Evolutionary conservation across 1,140 invertebrate genomes (phyloP).

Genomic region (Agrypnia vestita): DNA sequence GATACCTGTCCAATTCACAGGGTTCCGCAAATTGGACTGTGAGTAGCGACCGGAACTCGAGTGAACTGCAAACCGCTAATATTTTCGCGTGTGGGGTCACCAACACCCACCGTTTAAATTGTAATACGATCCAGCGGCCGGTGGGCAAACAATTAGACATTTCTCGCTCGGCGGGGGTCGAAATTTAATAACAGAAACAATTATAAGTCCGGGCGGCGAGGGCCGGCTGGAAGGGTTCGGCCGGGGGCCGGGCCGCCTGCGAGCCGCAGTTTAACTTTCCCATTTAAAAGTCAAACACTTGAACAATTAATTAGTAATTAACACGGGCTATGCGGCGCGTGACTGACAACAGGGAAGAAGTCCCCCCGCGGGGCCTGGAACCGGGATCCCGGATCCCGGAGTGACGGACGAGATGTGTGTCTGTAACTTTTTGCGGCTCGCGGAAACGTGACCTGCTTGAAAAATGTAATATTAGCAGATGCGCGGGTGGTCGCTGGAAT

Average conservation of each 20-base stretch:
- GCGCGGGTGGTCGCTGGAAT: no score
- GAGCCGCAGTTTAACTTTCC: conserved; percentile 57
- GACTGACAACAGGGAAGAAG: conserved; percentile 54
- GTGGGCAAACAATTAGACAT: conserved; percentile 58
- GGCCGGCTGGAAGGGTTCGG: conserved; percentile 42
- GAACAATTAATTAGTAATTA: conserved; percentile 62
- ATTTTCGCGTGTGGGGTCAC: conserved; percentile 12
- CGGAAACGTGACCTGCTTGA: not conserved
- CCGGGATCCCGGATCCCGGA: not conserved
- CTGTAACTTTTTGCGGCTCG: conserved; percentile 27
- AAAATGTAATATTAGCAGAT: no score
- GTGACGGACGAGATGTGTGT: conserved; percentile 2
- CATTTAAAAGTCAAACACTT: conserved; percentile 62
- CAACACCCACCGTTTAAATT: conserved; percentile 45
- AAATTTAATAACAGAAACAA: conserved; percentile 61
- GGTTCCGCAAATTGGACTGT: no score
- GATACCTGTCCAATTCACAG: no score
- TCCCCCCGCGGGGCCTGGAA: not conserved
- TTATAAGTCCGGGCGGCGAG: conserved; percentile 50
- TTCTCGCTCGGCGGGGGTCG: conserved; percentile 48
- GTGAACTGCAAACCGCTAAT: conserved; percentile 17
- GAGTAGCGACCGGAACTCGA: not conserved
- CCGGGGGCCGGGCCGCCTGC: conserved; percentile 16
- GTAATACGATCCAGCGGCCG: conserved; percentile 45
- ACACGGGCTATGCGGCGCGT: conserved; percentile 52